phyloP scores from a whole-genome alignment of 2,888 invertebrate genomes.

The Drosophila nr. perissopoda region DNA sequence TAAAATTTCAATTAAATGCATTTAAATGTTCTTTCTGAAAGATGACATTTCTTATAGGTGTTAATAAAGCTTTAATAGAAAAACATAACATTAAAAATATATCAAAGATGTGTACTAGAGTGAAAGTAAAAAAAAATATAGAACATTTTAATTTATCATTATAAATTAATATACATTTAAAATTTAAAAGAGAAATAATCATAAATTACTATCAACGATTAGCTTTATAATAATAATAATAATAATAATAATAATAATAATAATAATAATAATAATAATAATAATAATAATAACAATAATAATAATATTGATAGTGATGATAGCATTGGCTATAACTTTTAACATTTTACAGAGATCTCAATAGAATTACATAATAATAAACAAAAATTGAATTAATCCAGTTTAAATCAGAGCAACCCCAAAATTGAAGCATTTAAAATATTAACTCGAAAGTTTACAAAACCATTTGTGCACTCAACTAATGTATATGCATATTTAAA shows the following conservation, averaged over 20 bases:
- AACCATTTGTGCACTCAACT: not conserved
- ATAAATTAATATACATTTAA: not conserved
- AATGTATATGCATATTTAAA: slow-evolving; percentile 3
- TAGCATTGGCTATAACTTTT: not conserved
- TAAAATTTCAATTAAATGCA: not conserved
- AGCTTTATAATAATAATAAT: too few relatives aligned
- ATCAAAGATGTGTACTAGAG: too few relatives aligned
- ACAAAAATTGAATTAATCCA: not conserved
- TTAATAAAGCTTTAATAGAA: not conserved
- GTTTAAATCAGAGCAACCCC: not conserved
- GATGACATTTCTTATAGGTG: not conserved
- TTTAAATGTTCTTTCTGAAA: not conserved
- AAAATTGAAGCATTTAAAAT: not conserved
- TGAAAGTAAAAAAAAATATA: too few relatives aligned
- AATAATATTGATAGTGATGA: not conserved
- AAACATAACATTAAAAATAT: not conserved
- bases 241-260: too few relatives aligned
- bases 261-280: too few relatives aligned
- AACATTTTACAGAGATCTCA: too few relatives aligned
- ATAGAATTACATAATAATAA: not conserved
- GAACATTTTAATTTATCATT: too few relatives aligned
- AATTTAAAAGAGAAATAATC: not conserved
- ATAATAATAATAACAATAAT: not conserved
- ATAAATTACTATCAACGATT: too few relatives aligned
- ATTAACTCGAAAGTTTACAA: not conserved